Evolutionary conservation across 1,140 invertebrate genomes (phyloP), one percentile per base, ranked within the genome.

Genomic region (Drosophila mayri): DNA sequence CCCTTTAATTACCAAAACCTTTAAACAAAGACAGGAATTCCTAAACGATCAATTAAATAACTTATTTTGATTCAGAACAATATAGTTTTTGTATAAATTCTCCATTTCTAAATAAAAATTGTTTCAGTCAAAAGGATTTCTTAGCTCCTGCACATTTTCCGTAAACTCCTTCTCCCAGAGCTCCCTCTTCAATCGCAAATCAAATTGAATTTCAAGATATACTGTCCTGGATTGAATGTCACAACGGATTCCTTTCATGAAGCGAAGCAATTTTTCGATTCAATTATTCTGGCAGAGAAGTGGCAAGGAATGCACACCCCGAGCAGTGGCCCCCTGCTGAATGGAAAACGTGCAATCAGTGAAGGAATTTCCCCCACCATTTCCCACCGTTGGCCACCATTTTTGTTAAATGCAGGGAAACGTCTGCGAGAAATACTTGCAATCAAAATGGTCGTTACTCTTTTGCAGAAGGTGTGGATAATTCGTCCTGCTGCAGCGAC

Each of bases 401-500:
- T 76, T 70, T 60, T 52, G 59, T 49, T 60, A 87, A 76, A 54
- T 79, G 64, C 59, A 74, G 67, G 76, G 50, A 77, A 82, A 84
- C 76, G 76, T 80, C 72, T 84, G 80, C 59, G 58, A 90, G 44
- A 79, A 83, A 85, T 76, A 76, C 76, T 73, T 88, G 63, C 70
- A 90, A 85, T 90, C 85, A 81, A 84, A 90, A 90, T 79, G 78
- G 62, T 74, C 57, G 62, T 54, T 67, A 67, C 66, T 70, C 66
- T 35, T 16, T 25, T 25, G 50, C 66, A 81, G 81, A 81, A 90
- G 85, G 86, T 90, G 81, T 90, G 75, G 78, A 85, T 85, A 85
- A 68, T 90, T 81, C 47, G 47, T 40, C 22, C 55, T 49, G 68
- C 49, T 88, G 84, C 80, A 81, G 59, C 46, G 58, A 30, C 35